These are phyloP conservation scores for Lithophane socia DNA, from an alignment of 2,888 invertebrate species.

Conservation along the genomic window DNA sequence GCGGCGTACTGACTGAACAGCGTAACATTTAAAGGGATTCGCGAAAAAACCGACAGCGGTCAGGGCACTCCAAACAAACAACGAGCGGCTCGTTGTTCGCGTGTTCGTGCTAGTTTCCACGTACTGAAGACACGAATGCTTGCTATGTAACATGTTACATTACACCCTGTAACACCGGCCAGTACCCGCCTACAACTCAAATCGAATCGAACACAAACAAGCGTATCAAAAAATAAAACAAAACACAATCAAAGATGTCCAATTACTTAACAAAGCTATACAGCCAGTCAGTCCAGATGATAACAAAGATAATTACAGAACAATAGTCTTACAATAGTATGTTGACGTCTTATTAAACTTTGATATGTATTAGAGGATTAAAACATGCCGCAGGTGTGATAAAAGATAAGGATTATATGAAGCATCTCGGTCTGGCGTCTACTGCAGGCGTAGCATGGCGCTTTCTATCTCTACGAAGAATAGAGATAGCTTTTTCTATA, in stretches of 20 bases:
- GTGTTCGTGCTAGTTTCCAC: too few relatives aligned
- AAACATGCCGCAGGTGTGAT: slow-evolving; percentile 13
- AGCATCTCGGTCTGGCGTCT: neutral
- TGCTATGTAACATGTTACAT: too few relatives aligned
- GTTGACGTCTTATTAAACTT: slow-evolving; percentile 66
- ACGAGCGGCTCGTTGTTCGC: too few relatives aligned
- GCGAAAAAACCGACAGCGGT: too few relatives aligned
- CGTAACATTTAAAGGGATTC: too few relatives aligned
- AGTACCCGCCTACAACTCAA: neutral
- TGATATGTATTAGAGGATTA: slow-evolving; percentile 38
- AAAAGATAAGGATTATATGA: neutral
- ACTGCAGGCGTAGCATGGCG: too few relatives aligned
- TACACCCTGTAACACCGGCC: too few relatives aligned
- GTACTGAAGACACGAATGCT: too few relatives aligned
- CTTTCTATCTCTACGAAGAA: too few relatives aligned
- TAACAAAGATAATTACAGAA: slow-evolving; percentile 51
- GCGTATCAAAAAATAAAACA: slow-evolving; percentile 24
- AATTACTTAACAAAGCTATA: slow-evolving; percentile 61
- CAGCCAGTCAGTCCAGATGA: slow-evolving; percentile 46
- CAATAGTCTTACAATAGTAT: slow-evolving; percentile 46
- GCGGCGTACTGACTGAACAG: too few relatives aligned
- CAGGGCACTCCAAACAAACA: too few relatives aligned
- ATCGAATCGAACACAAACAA: slow-evolving; percentile 6
- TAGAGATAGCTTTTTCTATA: too few relatives aligned
- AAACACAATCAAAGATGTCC: slow-evolving; percentile 61